Percentiles rank a stretch among this genome's conserved stretches.
Conservation (phyloP, 2,797 vertebrate species). For the Percopsis omiscomaycus region DNA sequence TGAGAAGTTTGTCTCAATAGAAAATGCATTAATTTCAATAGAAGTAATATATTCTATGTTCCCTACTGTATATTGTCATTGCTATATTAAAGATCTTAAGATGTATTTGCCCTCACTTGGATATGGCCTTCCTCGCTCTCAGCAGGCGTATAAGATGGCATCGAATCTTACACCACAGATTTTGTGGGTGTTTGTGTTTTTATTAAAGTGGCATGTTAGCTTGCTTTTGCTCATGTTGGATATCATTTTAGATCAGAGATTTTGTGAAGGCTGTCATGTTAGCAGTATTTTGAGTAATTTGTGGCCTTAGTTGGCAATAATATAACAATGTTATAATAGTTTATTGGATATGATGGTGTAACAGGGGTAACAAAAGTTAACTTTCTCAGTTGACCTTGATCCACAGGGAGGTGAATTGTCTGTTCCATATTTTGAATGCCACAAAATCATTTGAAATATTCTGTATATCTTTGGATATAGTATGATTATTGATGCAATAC, state of each 20-base stretch:
- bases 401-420: conserved; percentile 15
- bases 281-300: background rate
- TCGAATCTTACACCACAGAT: conserved; percentile 14
- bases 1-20: too few relatives aligned
- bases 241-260: background rate
- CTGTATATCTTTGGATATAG: conserved; percentile 47
- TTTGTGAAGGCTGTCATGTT: background rate
- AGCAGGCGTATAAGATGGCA: conserved; percentile 20
- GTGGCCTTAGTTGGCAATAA: background rate
- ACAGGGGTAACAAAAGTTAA: too few relatives aligned
- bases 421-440: conserved; percentile 36
- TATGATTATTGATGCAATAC: conserved; percentile 43
- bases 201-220: background rate
- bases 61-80: background rate
- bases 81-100: conserved; percentile 13
- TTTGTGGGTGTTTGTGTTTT: background rate
- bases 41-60: background rate
- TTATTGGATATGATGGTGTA: too few relatives aligned
- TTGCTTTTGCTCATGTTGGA: background rate
- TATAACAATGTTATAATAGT: too few relatives aligned
- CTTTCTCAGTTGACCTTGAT: conserved; percentile 14
- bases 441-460: conserved; percentile 46
- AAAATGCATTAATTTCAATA: too few relatives aligned
- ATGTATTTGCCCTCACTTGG: conserved; percentile 14
- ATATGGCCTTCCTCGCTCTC: conserved; percentile 2